Percentiles rank a stretch among this genome's conserved stretches.
phyloP scores from a whole-genome alignment of 2,113 vertebrate genomes.

The Suricata suricatta region DNA sequence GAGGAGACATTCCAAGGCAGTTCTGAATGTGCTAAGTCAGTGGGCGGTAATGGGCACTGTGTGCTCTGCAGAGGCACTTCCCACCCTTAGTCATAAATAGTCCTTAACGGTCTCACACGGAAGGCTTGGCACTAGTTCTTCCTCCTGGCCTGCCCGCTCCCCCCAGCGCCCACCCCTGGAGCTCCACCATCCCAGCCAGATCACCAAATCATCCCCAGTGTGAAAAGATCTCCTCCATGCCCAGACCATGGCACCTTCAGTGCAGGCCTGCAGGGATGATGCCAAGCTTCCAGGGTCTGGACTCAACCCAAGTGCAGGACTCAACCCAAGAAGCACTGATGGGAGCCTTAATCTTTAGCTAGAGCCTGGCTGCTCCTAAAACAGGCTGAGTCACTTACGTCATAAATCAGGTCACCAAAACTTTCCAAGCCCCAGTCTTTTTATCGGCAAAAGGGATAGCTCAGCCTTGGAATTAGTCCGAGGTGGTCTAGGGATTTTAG shows the following conservation, averaged over 20 bases:
- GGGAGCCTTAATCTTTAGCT: not conserved
- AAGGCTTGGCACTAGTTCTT: not conserved
- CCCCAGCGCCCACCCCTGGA: not conserved
- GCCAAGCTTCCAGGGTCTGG: not conserved
- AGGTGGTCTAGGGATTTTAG: not conserved
- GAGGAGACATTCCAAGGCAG: slow-evolving; percentile 19
- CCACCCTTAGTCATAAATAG: not conserved
- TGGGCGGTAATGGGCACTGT: slow-evolving; percentile 64
- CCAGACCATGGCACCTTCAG: not conserved
- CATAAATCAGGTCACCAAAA: not conserved
- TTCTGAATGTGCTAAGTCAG: slow-evolving; percentile 68
- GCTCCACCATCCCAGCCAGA: not conserved
- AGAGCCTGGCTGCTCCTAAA: not conserved
- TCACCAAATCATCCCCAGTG: not conserved
- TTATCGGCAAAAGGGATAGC: not conserved
- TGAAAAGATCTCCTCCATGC: not conserved
- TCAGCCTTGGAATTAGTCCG: not conserved
- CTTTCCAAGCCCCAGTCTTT: not conserved
- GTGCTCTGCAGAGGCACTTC: slow-evolving; percentile 36
- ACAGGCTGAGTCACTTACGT: not conserved
- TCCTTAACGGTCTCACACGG: not conserved
- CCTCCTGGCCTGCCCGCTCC: not conserved
- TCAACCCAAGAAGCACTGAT: not conserved
- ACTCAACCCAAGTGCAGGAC: not conserved
- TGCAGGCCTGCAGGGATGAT: not conserved